These are phyloP conservation scores for Prietella phreatophila DNA, from an alignment of 2,113 vertebrate genomes.

Conservation along the genomic window DNA sequence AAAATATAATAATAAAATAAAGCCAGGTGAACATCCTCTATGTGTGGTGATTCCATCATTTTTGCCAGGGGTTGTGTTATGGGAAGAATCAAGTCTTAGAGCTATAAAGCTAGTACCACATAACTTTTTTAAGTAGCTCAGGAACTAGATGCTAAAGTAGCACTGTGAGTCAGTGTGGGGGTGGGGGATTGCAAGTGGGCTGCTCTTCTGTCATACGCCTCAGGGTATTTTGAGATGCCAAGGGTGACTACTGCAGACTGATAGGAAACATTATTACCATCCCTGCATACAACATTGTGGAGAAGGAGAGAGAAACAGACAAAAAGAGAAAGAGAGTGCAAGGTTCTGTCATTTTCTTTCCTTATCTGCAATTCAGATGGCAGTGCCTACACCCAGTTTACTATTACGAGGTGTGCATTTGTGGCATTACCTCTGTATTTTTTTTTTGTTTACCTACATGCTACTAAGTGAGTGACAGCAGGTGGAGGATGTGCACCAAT, in stretches of 20 bases:
- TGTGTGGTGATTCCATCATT: too few relatives aligned
- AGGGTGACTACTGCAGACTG: conserved; percentile 54
- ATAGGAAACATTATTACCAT: conserved; percentile 72
- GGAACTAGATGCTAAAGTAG: conserved; percentile 64
- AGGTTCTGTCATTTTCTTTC: conserved; percentile 44
- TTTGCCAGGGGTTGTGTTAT: conserved; percentile 33
- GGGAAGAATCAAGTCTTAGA: conserved; percentile 42
- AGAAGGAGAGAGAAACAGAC: background rate
- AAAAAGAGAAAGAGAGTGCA: conserved; percentile 12
- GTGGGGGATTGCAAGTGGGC: conserved; percentile 35
- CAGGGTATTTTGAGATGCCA: conserved; percentile 56
- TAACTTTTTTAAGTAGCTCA: conserved; percentile 64
- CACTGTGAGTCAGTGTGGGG: conserved; percentile 53
- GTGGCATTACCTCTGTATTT: conserved; percentile 68
- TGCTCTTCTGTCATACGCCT: conserved; percentile 58
- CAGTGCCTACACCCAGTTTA: conserved; percentile 44
- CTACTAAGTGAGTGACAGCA: conserved; percentile 76
- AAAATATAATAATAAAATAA: too few relatives aligned
- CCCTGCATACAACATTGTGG: conserved; percentile 53
- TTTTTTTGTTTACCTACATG: conserved; percentile 48
- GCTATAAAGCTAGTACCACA: conserved; percentile 64
- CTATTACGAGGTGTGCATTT: conserved; percentile 58
- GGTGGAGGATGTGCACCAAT: conserved; percentile 73
- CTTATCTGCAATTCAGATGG: conserved; percentile 73
- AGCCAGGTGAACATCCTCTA: too few relatives aligned